Percentiles rank a stretch among this genome's conserved stretches.
phyloP scores from a whole-genome alignment of 2,888 invertebrate genomes.

The Chironomus riparius region DNA sequence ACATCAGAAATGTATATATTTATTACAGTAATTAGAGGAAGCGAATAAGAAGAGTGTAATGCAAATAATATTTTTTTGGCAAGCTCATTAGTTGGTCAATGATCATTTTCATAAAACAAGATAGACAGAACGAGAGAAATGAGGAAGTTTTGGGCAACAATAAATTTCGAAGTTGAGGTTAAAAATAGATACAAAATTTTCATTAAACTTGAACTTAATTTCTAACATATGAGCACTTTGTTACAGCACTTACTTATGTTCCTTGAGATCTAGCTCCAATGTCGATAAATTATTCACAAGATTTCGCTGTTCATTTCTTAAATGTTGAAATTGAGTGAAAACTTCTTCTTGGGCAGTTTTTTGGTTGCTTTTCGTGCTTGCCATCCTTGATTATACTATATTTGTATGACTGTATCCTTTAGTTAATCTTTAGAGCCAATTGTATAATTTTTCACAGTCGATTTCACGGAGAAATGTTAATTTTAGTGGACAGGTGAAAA shows the following conservation, averaged over 20 bases:
- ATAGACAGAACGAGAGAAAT: not conserved
- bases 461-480: not conserved
- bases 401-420: not conserved
- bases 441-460: not conserved
- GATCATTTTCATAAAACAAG: not conserved
- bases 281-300: conserved; percentile 83
- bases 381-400: conserved; percentile 33
- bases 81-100: not conserved
- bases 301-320: conserved; percentile 79
- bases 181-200: conserved; percentile 12
- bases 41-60: not conserved
- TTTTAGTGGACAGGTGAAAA: not conserved
- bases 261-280: conserved; percentile 87
- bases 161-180: conserved; percentile 14
- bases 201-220: conserved; percentile 27
- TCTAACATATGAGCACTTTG: not conserved
- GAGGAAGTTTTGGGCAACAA: conserved; percentile 10
- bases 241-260: conserved; percentile 71
- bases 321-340: conserved; percentile 73
- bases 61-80: not conserved
- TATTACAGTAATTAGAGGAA: not conserved
- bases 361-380: conserved; percentile 36
- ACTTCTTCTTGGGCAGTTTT: conserved; percentile 60
- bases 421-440: not conserved
- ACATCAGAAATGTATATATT: conserved; percentile 28